Evolutionary conservation across 2,113 vertebrate species (phyloP), one percentile per base, ranked within the genome.

Genomic region (Pagrus major): DNA sequence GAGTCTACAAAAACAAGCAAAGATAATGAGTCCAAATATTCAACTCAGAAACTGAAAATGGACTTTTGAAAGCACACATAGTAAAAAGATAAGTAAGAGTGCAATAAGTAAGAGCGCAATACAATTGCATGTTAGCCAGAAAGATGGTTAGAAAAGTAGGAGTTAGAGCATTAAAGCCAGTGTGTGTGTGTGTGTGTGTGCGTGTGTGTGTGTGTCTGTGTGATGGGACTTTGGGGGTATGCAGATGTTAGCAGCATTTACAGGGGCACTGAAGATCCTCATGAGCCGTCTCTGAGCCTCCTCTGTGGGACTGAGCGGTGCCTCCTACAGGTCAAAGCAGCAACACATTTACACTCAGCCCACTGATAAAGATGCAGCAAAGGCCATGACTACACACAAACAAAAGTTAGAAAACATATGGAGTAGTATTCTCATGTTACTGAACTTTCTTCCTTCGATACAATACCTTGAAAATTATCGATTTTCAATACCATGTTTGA

Each of bases 211-310:
- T 52, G n/a, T n/a, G n/a, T n/a, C n/a, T n/a, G n/a, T n/a, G n/a
- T n/a, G n/a, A n/a, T n/a, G n/a, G n/a, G n/a, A n/a, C n/a, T n/a
- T n/a, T n/a, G n/a, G n/a, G n/a, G n/a, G 4, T 1, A 49, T 49
- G 49, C 46, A 81, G 79, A 85, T 59, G 23, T 41, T 27, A 61
- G 25, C 21, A 46, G 27, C 27, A 93, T 97, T 92, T 97, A 97
- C 97, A 95, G 96, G 89, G 76, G 94, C 56, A 25, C 85, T 91
- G 96, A 98, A 98, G 96, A 98, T 97, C 96, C 95, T 97, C 95
- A 98, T 97, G 87, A 98, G 94, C 23, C 96, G 95, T 83, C 92
- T 95, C 92, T 96, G 96, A 23, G 97, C 96, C 85, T 97, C 96
- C 88, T 97, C 96, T 3, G 92, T 88, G 0, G 96, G 94, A 91